Evolutionary conservation across 2,113 vertebrate species (phyloP), one percentile per base, ranked within the genome.

Genomic region (Zosterops hypoxanthus): DNA sequence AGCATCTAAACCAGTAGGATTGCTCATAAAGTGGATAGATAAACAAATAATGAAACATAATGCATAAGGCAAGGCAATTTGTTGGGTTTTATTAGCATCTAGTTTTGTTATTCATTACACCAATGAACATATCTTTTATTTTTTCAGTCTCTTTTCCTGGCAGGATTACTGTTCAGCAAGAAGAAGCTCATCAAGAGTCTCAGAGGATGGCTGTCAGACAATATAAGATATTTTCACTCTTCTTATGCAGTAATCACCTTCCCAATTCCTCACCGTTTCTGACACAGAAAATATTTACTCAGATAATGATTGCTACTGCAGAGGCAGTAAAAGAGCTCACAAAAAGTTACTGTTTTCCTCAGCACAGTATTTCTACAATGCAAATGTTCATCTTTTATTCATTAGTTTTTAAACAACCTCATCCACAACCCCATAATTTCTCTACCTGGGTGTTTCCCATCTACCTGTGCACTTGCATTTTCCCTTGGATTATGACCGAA

Each of bases 361-460:
- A 91, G 85, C 50, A 56, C 41, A 61, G 87, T 75, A 88, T 60
- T 49, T 90, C 42, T 64, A 16, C 63, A 92, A 15, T 26, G 14
- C 39, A 85, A 92, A 82, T 52, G 25, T 39, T 92, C 82, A 93
- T 91, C 76, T 95, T 87, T 86, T 86, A 92, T 92, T 94, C 91
- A 94, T 92, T 70, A 4, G 3, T 41, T 92, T 82, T 82, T 91
- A 91, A 96, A 85, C 72, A 78, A 84, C 53, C 73, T 92, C 65
- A 81, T 85, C 50, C 61, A 82, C 63, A 83, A 92, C 24, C 24
- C 26, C 44, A 6, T 39, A 92, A 73, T 88, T 96, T 47, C 59
- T 65, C 63, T 59, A 49, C 33, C 33, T 75, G n/a, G 22, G 33
- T 90, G 53, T 75, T 83, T 96, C 68, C 75, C 83, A 90, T 34